A percentile compares a stretch with the other conserved stretches of the same genome.
phyloP scores from a whole-genome alignment of 2,888 invertebrate genomes.

The Torymus texanus region DNA sequence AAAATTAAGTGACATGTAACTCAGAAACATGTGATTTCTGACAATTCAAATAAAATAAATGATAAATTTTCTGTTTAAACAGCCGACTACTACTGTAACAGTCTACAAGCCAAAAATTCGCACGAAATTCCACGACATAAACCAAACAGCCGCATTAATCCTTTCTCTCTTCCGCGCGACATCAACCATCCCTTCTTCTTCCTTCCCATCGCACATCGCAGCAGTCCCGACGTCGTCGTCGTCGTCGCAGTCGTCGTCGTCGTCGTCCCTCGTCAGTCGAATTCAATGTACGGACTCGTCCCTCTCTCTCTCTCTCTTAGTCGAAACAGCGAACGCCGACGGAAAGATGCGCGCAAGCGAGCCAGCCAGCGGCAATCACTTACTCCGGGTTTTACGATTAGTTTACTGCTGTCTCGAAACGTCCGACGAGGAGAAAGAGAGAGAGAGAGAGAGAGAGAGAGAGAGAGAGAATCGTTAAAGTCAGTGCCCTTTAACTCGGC shows the following conservation, averaged over 20 bases:
- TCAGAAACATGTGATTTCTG: too few relatives aligned
- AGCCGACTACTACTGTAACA: background rate
- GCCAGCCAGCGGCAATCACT: conserved; percentile 63
- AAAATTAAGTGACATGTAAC: too few relatives aligned
- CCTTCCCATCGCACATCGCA: background rate
- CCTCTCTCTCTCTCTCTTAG: background rate
- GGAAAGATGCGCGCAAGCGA: conserved; percentile 54
- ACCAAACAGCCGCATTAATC: background rate
- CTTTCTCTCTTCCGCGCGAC: background rate
- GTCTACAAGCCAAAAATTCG: background rate
- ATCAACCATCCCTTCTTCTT: background rate
- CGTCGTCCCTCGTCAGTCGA: conserved; percentile 17
- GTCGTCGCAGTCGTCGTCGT: too few relatives aligned
- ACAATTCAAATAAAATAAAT: too few relatives aligned
- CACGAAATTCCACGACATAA: background rate
- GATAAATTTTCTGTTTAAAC: too few relatives aligned
- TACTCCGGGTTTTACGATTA: conserved; percentile 67
- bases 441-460: conserved; percentile 7
- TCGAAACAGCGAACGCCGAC: conserved; percentile 9
- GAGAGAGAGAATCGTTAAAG: conserved; percentile 45
- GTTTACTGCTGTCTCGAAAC: conserved; percentile 63
- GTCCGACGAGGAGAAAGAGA: background rate
- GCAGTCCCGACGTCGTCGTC: background rate
- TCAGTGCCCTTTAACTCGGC: conserved; percentile 43
- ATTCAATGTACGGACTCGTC: conserved; percentile 22